A percentile compares a stretch with the other conserved stretches of the same genome.
Conservation (phyloP, 2,113 vertebrate genomes). For the Asarcornis scutulata region DNA sequence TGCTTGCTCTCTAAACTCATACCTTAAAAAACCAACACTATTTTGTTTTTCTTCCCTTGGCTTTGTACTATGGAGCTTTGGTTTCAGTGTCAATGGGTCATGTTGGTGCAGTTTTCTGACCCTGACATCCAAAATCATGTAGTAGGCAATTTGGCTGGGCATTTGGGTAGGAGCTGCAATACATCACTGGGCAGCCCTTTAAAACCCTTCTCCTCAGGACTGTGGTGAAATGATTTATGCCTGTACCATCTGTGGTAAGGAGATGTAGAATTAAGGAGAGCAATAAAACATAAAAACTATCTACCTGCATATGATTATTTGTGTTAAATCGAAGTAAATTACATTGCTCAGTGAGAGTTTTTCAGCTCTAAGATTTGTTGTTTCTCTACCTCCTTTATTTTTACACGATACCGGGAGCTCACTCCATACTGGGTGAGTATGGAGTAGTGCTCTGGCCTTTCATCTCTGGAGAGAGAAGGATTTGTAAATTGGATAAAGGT, state of each 20-base stretch:
- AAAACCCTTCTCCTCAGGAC: not conserved
- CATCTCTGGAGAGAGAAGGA: not conserved
- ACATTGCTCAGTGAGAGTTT: conserved; percentile 29
- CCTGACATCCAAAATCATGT: not conserved
- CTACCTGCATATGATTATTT: conserved; percentile 60
- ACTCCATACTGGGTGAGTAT: not conserved
- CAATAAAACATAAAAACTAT: conserved; percentile 64
- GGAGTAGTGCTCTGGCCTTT: not conserved
- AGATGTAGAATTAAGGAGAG: conserved; percentile 64
- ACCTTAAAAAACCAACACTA: conserved; percentile 1
- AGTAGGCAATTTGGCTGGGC: conserved; percentile 10
- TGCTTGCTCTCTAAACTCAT: conserved; percentile 31
- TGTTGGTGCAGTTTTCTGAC: conserved; percentile 24
- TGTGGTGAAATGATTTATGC: conserved; percentile 61
- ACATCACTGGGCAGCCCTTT: not conserved
- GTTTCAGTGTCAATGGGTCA: conserved; percentile 20
- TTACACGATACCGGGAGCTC: not conserved
- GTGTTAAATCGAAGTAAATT: conserved; percentile 65
- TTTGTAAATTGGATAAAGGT: conserved; percentile 18
- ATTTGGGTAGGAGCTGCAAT: not conserved
- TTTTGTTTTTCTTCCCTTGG: not conserved
- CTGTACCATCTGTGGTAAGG: conserved; percentile 2
- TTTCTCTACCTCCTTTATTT: not conserved
- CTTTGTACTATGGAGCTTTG: not conserved
- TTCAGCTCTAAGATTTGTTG: conserved; percentile 21